Evolutionary conservation across 1,140 invertebrate species (phyloP).

Genomic region (Sarcophaga bullata): DNA sequence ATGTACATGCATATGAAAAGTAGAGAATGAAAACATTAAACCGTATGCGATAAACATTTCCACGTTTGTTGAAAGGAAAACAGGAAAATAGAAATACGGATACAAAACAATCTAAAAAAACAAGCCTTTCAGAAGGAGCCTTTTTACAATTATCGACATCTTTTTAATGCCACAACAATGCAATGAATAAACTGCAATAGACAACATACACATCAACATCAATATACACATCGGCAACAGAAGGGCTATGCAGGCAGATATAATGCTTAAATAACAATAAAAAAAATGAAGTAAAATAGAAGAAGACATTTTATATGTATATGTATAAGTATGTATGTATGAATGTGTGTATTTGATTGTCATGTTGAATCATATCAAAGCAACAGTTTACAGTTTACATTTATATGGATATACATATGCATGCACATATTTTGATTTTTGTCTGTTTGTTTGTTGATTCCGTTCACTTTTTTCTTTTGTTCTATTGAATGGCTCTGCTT

Average conservation of each 20-base stretch:
- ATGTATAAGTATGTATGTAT: too few relatives aligned
- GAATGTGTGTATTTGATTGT: neutral
- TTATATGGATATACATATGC: too few relatives aligned
- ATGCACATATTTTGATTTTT: too few relatives aligned
- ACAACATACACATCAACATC: neutral
- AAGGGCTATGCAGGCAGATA: neutral
- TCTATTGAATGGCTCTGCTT: neutral
- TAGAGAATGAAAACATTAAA: neutral
- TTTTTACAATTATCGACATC: neutral
- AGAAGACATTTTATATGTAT: too few relatives aligned
- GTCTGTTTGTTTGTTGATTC: neutral
- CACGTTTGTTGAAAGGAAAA: constrained; percentile 31
- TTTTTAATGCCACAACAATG: neutral
- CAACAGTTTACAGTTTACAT: neutral
- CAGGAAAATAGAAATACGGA: neutral
- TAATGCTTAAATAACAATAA: neutral
- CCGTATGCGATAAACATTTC: constrained; percentile 33
- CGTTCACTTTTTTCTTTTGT: neutral
- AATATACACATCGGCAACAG: neutral
- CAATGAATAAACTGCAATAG: neutral
- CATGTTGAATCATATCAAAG: constrained; percentile 18
- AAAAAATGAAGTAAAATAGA: too few relatives aligned
- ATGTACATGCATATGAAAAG: neutral
- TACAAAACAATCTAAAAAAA: neutral
- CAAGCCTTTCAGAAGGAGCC: neutral